Evolutionary conservation across 2,888 invertebrate species (phyloP), one percentile per base, ranked within the genome.

Genomic region (Ectemnius cavifrons): DNA sequence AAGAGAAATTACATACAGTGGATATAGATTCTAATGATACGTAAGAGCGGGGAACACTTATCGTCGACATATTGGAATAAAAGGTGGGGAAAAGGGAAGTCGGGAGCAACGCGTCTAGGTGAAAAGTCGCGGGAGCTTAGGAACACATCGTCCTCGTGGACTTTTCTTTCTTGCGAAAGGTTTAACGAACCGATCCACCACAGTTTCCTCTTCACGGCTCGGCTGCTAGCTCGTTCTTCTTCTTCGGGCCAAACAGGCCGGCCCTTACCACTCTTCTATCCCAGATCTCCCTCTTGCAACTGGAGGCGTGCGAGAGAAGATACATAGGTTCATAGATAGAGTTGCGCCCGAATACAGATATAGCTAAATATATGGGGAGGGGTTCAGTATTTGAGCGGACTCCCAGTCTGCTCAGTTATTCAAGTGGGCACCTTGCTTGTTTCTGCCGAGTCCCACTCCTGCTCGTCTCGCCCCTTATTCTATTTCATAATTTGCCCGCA

Each of bases 101-200:
- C 27, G 63, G 57, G 69, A 11, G 45, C 56, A 18, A 46, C 57
- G 52, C 5, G 57, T 14, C 56, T 61, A 57, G 59, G 57, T 20
- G 46, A 62, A 18, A 60, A 52, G 52, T 52, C 52, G 14, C 52
- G 60, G 28, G 47, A 28, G 16, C 52, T 14, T 14, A 61, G 47
- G 28, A 64, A 57, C 62, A 72, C 77, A 78, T 81, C 77, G 77
- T 65, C 68, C 77, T 79, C 78, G 75, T 61, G 66, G 76, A 77
- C 61, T 82, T 75, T 81, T 79, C 79, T 84, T 83, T 79, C 77
- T 75, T 71, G 70, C 73, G 52, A 28, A 61, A 82, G 74, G 82
- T 86, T 85, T 85, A 86, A 86, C 86, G 86, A 86, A 86, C 86
- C 86, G 84, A 85, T 82, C 77, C 80, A 70, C 74, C 73, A 68